These are phyloP conservation scores for Lepidochitona cinerea DNA, from an alignment of 2,888 invertebrate genomes.

Conservation along the genomic window DNA sequence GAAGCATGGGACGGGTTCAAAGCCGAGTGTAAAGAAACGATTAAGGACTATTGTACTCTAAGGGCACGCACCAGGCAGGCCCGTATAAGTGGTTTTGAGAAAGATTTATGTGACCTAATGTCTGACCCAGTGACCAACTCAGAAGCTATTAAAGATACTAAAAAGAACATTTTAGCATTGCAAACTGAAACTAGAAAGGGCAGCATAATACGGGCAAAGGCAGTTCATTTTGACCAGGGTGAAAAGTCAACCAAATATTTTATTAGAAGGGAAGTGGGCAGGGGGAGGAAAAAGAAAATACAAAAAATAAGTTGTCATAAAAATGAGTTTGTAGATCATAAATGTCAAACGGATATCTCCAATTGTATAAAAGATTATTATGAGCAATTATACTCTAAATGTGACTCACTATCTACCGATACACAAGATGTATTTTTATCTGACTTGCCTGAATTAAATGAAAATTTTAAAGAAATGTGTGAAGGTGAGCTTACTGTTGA, in stretches of 20 bases:
- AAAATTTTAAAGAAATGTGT: background rate
- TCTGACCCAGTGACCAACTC: background rate
- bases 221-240: background rate
- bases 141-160: background rate
- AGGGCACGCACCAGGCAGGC: background rate
- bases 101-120: background rate
- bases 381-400: background rate
- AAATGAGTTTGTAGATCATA: background rate
- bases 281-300: background rate
- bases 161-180: background rate
- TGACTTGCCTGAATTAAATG: background rate
- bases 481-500: background rate
- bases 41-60: background rate
- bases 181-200: no score
- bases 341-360: background rate
- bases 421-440: background rate
- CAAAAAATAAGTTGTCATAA: background rate
- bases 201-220: background rate
- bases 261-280: background rate
- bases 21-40: background rate
- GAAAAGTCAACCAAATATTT: conserved; percentile 3
- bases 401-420: background rate
- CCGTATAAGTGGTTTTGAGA: background rate
- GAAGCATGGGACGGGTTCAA: no score
- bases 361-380: background rate